Evolutionary conservation across 2,888 invertebrate genomes (phyloP).

Genomic region (Aspidiotus rigidus): DNA sequence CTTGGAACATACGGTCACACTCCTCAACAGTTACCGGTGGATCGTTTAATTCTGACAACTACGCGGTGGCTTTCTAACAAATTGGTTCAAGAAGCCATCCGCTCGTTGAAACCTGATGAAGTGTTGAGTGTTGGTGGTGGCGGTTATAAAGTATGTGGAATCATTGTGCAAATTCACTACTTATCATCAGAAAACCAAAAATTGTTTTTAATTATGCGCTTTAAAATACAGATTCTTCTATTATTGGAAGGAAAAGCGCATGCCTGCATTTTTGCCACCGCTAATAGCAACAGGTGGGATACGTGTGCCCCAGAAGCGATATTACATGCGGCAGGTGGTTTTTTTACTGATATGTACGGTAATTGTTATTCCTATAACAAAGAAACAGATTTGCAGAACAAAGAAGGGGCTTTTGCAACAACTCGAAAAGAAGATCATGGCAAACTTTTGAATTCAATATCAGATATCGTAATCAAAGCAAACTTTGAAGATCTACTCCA

Average conservation of each 20-base stretch:
- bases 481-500: too few species aligned
- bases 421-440: slow-evolving; percentile 62
- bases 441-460: slow-evolving; percentile 63
- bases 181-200: too few species aligned
- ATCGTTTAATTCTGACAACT: slow-evolving; percentile 72
- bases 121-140: slow-evolving; percentile 89
- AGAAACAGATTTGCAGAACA: slow-evolving; percentile 56
- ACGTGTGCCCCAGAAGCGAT: slow-evolving; percentile 97
- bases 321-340: slow-evolving; percentile 75
- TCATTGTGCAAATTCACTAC: too few species aligned
- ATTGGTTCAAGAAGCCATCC: slow-evolving; percentile 70
- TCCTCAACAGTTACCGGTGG: slow-evolving; percentile 49
- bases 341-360: slow-evolving; percentile 77
- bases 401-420: slow-evolving; percentile 82
- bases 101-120: slow-evolving; percentile 72
- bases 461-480: slow-evolving; percentile 41
- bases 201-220: not conserved
- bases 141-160: slow-evolving; percentile 69
- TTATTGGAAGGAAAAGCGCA: slow-evolving; percentile 90
- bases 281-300: slow-evolving; percentile 98
- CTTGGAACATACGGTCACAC: slow-evolving; percentile 65
- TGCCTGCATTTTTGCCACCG: slow-evolving; percentile 92
- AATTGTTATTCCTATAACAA: slow-evolving; percentile 61
- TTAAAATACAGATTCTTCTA: slow-evolving; percentile 59
- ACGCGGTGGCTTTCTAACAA: slow-evolving; percentile 85